Base-by-base conservation (phyloP, 2,888 invertebrate species). In the Drosophila hamatofila region DNA sequence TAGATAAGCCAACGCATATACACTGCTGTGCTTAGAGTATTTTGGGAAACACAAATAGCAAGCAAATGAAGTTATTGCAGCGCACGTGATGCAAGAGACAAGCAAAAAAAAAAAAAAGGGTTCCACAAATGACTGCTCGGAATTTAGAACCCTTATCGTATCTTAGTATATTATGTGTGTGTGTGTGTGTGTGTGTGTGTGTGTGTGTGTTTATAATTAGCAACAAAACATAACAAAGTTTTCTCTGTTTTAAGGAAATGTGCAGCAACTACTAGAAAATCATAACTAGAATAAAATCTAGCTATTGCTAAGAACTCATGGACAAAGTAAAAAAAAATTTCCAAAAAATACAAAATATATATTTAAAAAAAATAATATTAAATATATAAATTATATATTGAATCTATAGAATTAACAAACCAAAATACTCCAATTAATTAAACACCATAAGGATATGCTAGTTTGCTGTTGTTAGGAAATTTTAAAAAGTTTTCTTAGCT, bases 11-110 rank as follows among this genome's bases (percentile, higher is more conserved):
- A 25, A 8, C 23, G 23, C 2, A 35, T 27, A 48, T 35, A 5
- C 18, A 9, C 27, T 7, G 2, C 5, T n/a, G 27, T 16, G n/a
- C 2, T 5, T 8, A 66, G 71, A 12, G 72, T 42, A 60, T 60
- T 54, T 30, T 3, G 7, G 16, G 18, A n/a, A 46, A 42, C 52
- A 52, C 37, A 39, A 44, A 35, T 39, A 44, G 41, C 25, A 42
- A 54, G 60, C 42, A 73, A 71, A 78, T 78, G 61, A 71, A 81
- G 78, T 70, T 71, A 70, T 61, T 80, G 71, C 75, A 75, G 48
- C 48, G 75, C 70, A 84, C 82, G 72, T 81, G 66, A 52, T 75
- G 55, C 75, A 51, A 27, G 39, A 52, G 23, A 6, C 30, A 35
- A 39, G n/a, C 48, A 6, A 35, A 16, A 18, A 42, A 2, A 21